These are phyloP conservation scores for Heloderma charlesbogerti DNA, from an alignment of 2,113 vertebrate species.

Conservation along the genomic window DNA sequence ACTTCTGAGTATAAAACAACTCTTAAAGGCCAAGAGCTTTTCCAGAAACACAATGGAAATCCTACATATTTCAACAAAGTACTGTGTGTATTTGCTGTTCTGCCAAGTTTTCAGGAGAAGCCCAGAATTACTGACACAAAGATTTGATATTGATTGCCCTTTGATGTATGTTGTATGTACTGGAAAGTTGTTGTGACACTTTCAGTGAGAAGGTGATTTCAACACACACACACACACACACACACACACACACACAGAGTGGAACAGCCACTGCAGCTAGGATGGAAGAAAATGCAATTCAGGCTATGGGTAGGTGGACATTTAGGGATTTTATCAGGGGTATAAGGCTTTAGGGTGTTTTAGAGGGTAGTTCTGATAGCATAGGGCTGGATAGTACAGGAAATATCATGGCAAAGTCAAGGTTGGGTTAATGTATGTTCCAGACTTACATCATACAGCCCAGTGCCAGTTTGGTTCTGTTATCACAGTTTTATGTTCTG, in stretches of 20 bases:
- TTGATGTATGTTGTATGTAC: background rate
- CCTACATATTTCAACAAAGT: background rate
- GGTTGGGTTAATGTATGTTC: background rate
- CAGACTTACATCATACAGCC: background rate
- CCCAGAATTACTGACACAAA: background rate
- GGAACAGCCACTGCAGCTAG: background rate
- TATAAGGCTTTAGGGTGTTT: background rate
- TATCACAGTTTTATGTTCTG: background rate
- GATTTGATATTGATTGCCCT: slow-evolving; percentile 34
- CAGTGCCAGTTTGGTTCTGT: too few relatives aligned
- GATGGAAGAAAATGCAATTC: background rate
- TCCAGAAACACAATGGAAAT: background rate
- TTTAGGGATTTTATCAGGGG: background rate
- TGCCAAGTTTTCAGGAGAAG: slow-evolving; percentile 29
- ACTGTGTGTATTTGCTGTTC: background rate
- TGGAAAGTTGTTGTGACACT: background rate
- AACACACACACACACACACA: too few relatives aligned
- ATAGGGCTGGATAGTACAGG: background rate
- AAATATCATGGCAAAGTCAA: background rate
- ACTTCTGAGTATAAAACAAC: background rate
- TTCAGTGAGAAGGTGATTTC: background rate
- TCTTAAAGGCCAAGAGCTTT: background rate
- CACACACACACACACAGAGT: too few relatives aligned
- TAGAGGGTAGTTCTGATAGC: background rate
- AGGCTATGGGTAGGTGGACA: background rate